Base-by-base conservation (phyloP, 2,888 invertebrate genomes). In the Prosopocoilus inquinatus region DNA sequence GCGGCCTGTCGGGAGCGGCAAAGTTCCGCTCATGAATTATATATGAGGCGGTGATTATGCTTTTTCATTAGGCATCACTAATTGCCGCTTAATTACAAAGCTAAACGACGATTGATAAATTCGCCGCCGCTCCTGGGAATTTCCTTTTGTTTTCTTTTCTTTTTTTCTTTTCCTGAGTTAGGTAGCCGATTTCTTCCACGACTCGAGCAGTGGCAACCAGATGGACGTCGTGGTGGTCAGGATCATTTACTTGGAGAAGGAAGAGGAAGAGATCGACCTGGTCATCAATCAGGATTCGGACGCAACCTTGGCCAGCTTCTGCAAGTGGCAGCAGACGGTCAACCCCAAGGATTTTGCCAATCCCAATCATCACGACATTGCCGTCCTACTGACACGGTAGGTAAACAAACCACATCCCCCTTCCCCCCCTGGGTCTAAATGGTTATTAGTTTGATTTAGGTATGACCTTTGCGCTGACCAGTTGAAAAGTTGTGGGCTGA, bases 281-380 rank as follows among this genome's bases (percentile, higher is more conserved):
- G 66, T 66, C 15, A 80, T 82, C 20, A 80, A 72, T 59, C 69
- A 72, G 12, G 70, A 83, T 61, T 84, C 84, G 1, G 82, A 82
- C 50, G 77, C 79, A 50, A 84, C 85, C 0, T 70, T 88, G 51
- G 76, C 75, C 2, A 85, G 84, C 70, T 87, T 88, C 72, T 84
- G 86, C 65, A 78, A 80, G 57, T 88, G 87, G 86, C 84, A 85
- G 62, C 70, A 79, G 39, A 79, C 75, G 45, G 76, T 83, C 38
- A 84, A 84, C 72, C 80, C 82, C 2, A 78, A 79, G 58, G 80
- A 81, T 60, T 75, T 80, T 32, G 70, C 73, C 12, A 81, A 82
- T 69, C 82, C 84, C 0, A 81, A 82, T 63, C 84, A 84, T 68
- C 84, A 84, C 66, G 84, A 85, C 68, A 81, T 84, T 11, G 84